Conservation (phyloP, 2,113 vertebrate species). For the Greenwoodochromis staneri region DNA sequence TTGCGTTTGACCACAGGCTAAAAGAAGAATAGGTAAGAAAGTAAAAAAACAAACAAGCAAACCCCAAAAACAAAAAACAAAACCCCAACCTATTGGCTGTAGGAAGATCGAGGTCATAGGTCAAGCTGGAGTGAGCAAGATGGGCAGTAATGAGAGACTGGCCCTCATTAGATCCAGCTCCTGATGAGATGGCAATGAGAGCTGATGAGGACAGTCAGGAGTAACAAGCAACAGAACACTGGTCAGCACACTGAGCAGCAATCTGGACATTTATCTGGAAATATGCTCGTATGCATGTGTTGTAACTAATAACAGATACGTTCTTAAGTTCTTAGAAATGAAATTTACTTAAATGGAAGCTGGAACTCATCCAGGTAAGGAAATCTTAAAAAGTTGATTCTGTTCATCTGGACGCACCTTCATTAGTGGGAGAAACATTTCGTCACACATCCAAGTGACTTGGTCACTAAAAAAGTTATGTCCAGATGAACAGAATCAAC, state of each 20-base stretch:
- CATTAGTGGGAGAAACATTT: not conserved
- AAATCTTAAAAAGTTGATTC: not conserved
- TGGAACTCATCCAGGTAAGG: not conserved
- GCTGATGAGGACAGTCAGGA: slow-evolving; percentile 37
- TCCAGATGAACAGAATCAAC: not conserved
- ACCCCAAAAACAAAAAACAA: not conserved
- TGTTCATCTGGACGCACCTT: not conserved
- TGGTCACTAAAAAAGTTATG: not conserved
- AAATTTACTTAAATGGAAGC: not conserved
- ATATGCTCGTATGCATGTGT: not conserved
- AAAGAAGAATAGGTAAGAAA: not conserved
- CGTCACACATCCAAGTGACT: not conserved
- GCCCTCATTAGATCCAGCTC: slow-evolving; percentile 45
- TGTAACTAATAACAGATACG: not conserved
- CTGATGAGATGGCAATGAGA: slow-evolving; percentile 33
- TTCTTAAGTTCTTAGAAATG: not conserved
- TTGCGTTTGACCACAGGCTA: not conserved
- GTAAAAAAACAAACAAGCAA: not conserved
- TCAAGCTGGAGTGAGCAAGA: not conserved
- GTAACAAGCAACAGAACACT: slow-evolving; percentile 11
- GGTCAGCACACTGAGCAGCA: not conserved
- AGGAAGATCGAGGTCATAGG: slow-evolving; percentile 18
- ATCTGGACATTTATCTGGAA: not conserved
- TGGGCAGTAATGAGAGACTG: slow-evolving; percentile 35
- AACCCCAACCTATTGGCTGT: not conserved